Evolutionary conservation across 2,888 invertebrate species (phyloP), one percentile per base, ranked within the genome.

Genomic region (Empis livida): DNA sequence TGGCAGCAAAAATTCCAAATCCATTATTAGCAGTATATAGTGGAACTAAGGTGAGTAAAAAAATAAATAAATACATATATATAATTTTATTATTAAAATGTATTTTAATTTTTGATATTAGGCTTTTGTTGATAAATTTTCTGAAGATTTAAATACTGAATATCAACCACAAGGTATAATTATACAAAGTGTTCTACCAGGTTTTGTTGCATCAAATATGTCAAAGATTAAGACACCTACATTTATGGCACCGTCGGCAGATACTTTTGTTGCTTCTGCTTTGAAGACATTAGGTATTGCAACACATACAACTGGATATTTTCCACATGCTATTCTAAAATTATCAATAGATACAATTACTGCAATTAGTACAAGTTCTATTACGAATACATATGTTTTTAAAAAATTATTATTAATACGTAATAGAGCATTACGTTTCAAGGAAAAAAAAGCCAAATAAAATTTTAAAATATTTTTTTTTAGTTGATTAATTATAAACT

Each of bases 171-270:
- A 76, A 39, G 88, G 88, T 2, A 79, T 91, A 20, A 75, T 80
- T 5, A 73, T 91, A 6, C 92, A 94, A 70, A 82, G 85, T 61
- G 73, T 94, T 1, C 70, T 83, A 48, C 94, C 94, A 0, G 92
- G 89, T 2, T 89, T 85, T 56, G 93, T 95, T 1, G 88, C 89
- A 17, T 91, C 93, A 1, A 93, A 93, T 61, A 89, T 92, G 87
- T 82, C 86, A 10, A 86, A 87, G 58, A 84, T 92, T 49, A 74
- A 77, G n/a, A 73, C 74, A 37, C 73, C 82, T 27, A 78, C 81
- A 0, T 73, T 81, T 67, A 79, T 89, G 71, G 83, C 87, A 1
- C 90, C 90, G 1, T 75, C 80, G 0, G 79, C 90, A 0, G 74
- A 80, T 41, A 74, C 70, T 32, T 91, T 79, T 63, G 89, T 88